Evolutionary conservation across 2,113 vertebrate species (phyloP).

Genomic region (Podarcis raffonei): DNA sequence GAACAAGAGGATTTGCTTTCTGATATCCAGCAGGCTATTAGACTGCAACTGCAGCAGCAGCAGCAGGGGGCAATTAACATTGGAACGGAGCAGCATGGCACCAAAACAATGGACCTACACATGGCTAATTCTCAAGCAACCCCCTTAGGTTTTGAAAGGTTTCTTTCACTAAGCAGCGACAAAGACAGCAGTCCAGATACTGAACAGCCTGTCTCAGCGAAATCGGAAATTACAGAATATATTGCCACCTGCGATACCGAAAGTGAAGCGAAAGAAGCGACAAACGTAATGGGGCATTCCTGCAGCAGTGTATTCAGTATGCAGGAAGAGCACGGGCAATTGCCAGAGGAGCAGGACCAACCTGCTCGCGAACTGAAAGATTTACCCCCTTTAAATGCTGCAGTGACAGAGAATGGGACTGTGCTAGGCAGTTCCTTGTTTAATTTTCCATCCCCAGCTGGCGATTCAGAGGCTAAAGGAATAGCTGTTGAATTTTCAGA

Average conservation of each 20-base stretch:
- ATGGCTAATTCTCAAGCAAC: slow-evolving; percentile 59
- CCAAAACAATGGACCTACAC: slow-evolving; percentile 72
- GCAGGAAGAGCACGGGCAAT: slow-evolving; percentile 73
- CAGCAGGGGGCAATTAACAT: slow-evolving; percentile 75
- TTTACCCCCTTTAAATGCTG: slow-evolving; percentile 13
- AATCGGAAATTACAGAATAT: slow-evolving; percentile 49
- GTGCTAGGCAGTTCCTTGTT: slow-evolving; percentile 1
- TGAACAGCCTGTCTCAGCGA: slow-evolving; percentile 29
- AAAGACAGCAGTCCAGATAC: slow-evolving; percentile 63
- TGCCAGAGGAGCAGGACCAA: slow-evolving; percentile 42
- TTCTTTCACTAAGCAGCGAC: slow-evolving; percentile 57
- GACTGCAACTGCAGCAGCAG: slow-evolving; percentile 89
- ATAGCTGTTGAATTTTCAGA: slow-evolving; percentile 49
- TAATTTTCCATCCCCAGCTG: slow-evolving; percentile 17
- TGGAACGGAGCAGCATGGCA: slow-evolving; percentile 65
- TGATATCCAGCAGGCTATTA: slow-evolving; percentile 95
- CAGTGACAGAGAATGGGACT: slow-evolving; percentile 9
- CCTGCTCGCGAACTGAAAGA: slow-evolving; percentile 23
- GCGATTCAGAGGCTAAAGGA: slow-evolving; percentile 47
- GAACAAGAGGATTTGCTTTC: slow-evolving; percentile 97
- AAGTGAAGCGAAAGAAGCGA: slow-evolving; percentile 4
- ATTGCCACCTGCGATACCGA: not conserved
- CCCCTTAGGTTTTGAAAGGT: slow-evolving; percentile 68
- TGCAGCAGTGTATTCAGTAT: slow-evolving; percentile 72
- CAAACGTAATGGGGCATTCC: slow-evolving; percentile 49